Evolutionary conservation across 30 jellyfish, hydroid and myxozoan genomes (phyloP), one percentile per base, ranked within the genome.

Genomic region (Nemopilema nomurai): DNA sequence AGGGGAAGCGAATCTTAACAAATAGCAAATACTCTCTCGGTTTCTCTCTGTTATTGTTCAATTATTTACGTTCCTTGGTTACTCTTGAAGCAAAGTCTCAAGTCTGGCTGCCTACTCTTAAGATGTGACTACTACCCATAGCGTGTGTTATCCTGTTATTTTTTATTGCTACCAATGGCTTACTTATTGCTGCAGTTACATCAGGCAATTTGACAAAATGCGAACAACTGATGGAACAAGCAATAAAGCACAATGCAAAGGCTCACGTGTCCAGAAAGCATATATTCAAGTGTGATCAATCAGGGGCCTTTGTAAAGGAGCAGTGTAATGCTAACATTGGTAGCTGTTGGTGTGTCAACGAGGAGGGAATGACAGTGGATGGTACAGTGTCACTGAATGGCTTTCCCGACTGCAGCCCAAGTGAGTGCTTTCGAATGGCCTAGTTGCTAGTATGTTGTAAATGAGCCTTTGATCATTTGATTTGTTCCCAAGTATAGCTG

Each of bases 321-420:
- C 93, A 84, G 49, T 84, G 93, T 69, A 65, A 84, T 62, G 77
- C 51, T 8, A 68, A 68, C 25, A 52, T 19, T 17, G 83, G 76
- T 17, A 62, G 24, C 1, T 84, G 93, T 51, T 84, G 93, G 93
- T 84, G 93, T 62, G 93, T 84, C n/a, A 76, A 84, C 53, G 31
- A 41, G n/a, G 49, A 84, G 7, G 93, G 93, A 1, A 70, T 68
- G 22, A 69, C 87, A 21, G 28, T 84, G 23, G 87, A 23, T 84
- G 93, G 87, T 20, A 21, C 83, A 18, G 51, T 73, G 18, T 6
- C 68, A 29, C 7, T 26, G 20, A 29, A 1, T 1, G 67, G 64
- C 23, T 22, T 20, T 8, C 90, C 90, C 0, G 57, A 41, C 13
- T 41, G 57, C 57, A 41, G 6, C 57, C 6, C 6, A 41, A 41